Base-by-base conservation (phyloP, 2,797 vertebrate genomes). In the Gallirallus australis region DNA sequence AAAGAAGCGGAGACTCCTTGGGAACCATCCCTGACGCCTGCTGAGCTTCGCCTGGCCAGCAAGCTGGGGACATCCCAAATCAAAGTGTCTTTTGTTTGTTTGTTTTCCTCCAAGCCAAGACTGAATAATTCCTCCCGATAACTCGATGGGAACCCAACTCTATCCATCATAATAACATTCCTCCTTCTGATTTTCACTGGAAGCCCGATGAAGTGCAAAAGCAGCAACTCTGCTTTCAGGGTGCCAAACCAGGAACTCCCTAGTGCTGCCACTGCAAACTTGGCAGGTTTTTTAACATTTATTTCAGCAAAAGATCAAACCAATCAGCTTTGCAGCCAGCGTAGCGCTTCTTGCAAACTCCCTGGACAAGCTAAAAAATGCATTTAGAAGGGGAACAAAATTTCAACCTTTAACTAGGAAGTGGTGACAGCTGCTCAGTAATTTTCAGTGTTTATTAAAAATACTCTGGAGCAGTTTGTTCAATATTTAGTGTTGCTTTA, bases 401-500 rank as follows among this genome's bases (percentile, higher is more conserved):
- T 54, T 42, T 79, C 87, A 94, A 21, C 86, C 79, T 92, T 78
- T 91, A 90, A 79, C 70, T 69, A 68, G 19, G 61, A 91, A 83
- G 85, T 30, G 76, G 68, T 91, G 89, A 86, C 87, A 94, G 89
- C 87, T 79, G 80, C 92, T 89, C 86, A 69, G 59, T 61, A 33
- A 94, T 88, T 91, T 68, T 54, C 87, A 24, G 5, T 66, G 72
- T 95, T 94, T 90, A 94, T 81, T 83, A 82, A 83, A 94, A 75
- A 54, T 56, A 52, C 73, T 86, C 89, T 18, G 65, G 94, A 92
- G 84, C 48, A 45, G 35, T 79, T 84, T 84, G 76, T 93, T 96
- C 89, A 93, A 53, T 86, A 93, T 88, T 92, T 82, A 86, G 86
- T 33, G 50, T 42, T 86, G 80, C 80, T 94, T 95, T 87, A 94